phyloP scores from a whole-genome alignment of 2,113 vertebrate genomes.

The Petaurus breviceps region DNA sequence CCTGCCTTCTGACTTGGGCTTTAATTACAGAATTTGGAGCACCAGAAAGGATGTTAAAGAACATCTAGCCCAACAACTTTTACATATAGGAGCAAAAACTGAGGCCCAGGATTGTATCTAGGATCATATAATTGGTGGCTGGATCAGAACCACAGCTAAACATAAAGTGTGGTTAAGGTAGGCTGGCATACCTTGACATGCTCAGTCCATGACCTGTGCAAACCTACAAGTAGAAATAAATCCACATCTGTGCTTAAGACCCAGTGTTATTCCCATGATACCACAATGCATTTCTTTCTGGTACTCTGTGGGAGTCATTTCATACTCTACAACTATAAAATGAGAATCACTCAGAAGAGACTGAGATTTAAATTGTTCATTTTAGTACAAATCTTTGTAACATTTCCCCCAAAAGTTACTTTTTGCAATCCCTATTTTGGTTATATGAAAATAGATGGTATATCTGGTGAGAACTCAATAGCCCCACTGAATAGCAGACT shows the following conservation, averaged over 20 bases:
- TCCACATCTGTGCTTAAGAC: not conserved
- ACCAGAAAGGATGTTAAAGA: not conserved
- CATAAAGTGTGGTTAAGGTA: not conserved
- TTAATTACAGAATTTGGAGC: not conserved
- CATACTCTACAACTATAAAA: conserved; percentile 46
- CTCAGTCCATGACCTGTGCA: not conserved
- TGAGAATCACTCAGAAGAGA: conserved; percentile 56
- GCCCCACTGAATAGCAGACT: not conserved
- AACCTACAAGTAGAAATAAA: not conserved
- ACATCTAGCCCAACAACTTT: not conserved
- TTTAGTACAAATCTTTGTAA: conserved; percentile 55
- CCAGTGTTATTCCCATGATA: not conserved
- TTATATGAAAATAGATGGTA: conserved; percentile 12
- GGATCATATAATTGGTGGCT: not conserved
- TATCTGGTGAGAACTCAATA: conserved; percentile 28
- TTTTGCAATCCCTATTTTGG: not conserved
- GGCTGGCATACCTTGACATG: not conserved
- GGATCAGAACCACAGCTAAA: not conserved
- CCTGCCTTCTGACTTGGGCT: conserved; percentile 22
- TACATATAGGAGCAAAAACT: not conserved
- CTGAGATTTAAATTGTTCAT: conserved; percentile 47
- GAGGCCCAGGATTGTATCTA: not conserved
- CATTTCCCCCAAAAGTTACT: conserved; percentile 3
- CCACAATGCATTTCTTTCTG: conserved; percentile 23
- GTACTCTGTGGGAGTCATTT: conserved; percentile 51